phyloP scores from a whole-genome alignment of 2,113 vertebrate species.

The Okapia johnstoni region DNA sequence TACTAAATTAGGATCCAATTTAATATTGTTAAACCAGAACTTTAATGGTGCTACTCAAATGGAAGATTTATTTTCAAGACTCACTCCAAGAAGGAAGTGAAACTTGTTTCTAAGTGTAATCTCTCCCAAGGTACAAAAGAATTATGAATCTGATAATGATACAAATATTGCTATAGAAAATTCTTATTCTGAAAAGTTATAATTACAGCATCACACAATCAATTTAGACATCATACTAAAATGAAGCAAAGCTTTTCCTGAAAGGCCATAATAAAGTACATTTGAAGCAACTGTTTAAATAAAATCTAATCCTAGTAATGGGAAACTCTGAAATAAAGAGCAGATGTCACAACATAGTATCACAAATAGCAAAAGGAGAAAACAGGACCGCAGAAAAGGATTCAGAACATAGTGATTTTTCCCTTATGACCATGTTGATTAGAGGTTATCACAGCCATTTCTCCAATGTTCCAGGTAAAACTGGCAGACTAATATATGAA shows the following conservation, averaged over 20 bases:
- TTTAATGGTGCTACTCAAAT: not conserved
- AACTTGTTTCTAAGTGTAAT: not conserved
- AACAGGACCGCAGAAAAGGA: not conserved
- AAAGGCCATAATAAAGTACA: not conserved
- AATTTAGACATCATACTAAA: not conserved
- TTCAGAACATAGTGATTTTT: not conserved
- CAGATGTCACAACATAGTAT: not conserved
- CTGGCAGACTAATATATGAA: not conserved
- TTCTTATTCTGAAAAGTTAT: not conserved
- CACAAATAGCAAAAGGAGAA: not conserved
- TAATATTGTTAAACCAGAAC: not conserved
- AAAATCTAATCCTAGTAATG: not conserved
- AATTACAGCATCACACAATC: not conserved
- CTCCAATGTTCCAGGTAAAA: not conserved
- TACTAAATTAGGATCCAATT: not conserved
- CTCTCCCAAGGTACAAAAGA: not conserved
- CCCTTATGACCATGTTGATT: not conserved
- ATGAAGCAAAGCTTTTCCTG: not conserved
- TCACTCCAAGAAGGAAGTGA: not conserved
- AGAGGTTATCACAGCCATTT: not conserved
- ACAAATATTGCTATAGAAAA: not conserved
- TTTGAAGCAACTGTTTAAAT: not conserved
- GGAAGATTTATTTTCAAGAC: not conserved
- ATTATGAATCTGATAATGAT: not conserved
- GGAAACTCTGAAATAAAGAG: not conserved